Conservation (phyloP, 2,113 vertebrate species). For the Perca schrenkii region DNA sequence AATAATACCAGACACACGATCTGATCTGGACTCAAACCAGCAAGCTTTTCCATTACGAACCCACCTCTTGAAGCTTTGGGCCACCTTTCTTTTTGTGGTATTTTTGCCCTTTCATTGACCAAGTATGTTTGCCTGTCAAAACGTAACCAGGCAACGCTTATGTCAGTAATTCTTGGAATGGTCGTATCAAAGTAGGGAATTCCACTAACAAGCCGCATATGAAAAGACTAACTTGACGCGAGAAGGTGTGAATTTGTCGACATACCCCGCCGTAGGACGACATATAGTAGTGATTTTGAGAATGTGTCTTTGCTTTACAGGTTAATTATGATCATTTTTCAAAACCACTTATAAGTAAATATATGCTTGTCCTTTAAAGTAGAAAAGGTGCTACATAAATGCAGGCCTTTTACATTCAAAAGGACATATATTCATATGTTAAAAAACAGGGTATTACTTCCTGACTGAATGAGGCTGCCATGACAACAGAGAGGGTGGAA, state of each 20-base stretch:
- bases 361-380: no score
- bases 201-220: neutral
- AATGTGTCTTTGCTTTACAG: neutral
- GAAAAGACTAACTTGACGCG: no score
- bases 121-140: neutral
- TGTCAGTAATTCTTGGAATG: neutral
- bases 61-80: neutral
- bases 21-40: neutral
- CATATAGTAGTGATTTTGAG: neutral
- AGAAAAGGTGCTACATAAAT: no score
- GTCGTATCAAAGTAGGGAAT: neutral
- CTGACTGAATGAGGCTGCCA: slow-evolving; percentile 24
- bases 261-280: neutral
- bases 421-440: neutral
- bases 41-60: neutral
- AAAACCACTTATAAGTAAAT: no score
- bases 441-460: neutral
- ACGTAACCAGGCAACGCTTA: neutral
- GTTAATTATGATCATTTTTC: neutral
- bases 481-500: slow-evolving; percentile 31
- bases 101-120: neutral
- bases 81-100: neutral
- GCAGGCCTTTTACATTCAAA: neutral
- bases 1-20: neutral
- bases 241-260: neutral